Percentiles rank a stretch among this genome's conserved stretches.
phyloP scores from a whole-genome alignment of 2,888 invertebrate genomes.

The Barypeithes pellucidus region DNA sequence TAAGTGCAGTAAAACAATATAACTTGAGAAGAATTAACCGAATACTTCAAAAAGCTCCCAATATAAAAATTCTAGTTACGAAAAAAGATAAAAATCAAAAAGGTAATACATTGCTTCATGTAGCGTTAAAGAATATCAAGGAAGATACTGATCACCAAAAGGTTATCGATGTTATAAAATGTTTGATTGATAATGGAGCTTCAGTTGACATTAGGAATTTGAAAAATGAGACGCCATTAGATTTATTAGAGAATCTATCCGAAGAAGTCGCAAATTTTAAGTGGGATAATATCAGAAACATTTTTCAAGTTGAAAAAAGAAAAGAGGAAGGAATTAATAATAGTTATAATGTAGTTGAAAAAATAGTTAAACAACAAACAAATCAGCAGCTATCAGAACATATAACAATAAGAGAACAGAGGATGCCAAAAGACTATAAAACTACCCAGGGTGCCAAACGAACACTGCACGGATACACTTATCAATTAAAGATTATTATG shows the following conservation, averaged over 20 bases:
- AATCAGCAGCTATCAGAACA: not conserved
- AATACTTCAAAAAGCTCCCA: not conserved
- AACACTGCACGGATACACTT: not conserved
- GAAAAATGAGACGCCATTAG: not conserved
- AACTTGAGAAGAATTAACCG: not conserved
- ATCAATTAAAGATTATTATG: not conserved
- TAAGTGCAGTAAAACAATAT: not conserved
- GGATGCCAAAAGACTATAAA: not conserved
- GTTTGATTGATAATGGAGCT: not conserved
- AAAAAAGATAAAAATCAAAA: not conserved
- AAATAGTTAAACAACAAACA: not conserved
- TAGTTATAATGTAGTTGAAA: too few relatives aligned
- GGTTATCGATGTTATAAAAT: not conserved
- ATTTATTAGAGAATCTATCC: not conserved
- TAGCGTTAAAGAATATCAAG: not conserved
- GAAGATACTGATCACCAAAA: not conserved
- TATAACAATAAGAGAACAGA: not conserved
- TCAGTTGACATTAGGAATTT: not conserved
- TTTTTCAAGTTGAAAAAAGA: not conserved
- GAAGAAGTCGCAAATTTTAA: not conserved
- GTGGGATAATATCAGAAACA: not conserved
- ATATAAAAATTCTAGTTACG: not conserved
- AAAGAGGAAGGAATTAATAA: not conserved
- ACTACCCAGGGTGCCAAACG: not conserved
- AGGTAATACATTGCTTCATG: not conserved